Percentiles rank a stretch among this genome's conserved stretches.
Conservation (phyloP, 2,888 invertebrate species). For the Harpagoxenus sublaevis region DNA sequence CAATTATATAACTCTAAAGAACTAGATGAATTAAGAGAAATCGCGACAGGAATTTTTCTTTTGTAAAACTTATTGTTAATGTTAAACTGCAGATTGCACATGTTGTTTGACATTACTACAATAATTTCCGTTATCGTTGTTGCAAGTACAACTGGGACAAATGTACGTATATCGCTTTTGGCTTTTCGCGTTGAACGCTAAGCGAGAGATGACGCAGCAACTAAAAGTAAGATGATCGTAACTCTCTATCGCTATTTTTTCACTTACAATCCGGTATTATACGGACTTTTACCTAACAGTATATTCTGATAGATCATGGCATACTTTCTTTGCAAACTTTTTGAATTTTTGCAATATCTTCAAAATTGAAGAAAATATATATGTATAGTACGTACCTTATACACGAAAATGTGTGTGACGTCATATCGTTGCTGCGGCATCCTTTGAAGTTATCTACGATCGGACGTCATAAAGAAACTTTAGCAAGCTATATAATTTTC, state of each 20-base stretch:
- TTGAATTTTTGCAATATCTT: too few species aligned
- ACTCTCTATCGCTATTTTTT: neutral
- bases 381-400: too few species aligned
- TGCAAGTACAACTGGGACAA: neutral
- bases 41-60: neutral
- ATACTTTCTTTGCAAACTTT: too few species aligned
- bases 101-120: neutral
- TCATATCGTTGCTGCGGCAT: too few species aligned
- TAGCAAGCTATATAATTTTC: too few species aligned
- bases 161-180: neutral
- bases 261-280: neutral
- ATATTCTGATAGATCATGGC: too few species aligned
- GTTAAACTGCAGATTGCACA: neutral
- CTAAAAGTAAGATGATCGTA: neutral
- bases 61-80: conserved; percentile 2
- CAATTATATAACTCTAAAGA: conserved; percentile 3
- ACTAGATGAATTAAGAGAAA: conserved; percentile 1
- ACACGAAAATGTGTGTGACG: too few species aligned
- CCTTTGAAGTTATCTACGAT: too few species aligned
- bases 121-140: neutral
- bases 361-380: too few species aligned
- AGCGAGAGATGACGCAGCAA: neutral
- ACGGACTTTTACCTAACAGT: too few species aligned
- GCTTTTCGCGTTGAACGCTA: neutral
- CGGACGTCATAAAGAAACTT: too few species aligned